Conservation (phyloP, 1,140 invertebrate genomes). For the Hyposmocoma kahamanoa region DNA sequence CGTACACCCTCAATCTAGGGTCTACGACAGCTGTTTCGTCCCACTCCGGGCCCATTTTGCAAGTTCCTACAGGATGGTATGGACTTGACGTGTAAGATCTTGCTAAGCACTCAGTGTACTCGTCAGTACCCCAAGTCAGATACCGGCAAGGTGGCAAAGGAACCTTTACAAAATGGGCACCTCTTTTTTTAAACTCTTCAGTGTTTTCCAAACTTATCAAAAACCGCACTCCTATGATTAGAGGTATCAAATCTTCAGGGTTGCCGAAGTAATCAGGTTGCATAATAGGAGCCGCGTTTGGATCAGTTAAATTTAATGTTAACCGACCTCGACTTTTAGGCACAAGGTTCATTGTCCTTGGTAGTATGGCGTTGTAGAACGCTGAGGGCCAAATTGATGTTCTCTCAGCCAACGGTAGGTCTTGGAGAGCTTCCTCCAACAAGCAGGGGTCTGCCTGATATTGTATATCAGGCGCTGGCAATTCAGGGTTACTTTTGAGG, state of each 20-base stretch:
- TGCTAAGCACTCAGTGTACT: slow-evolving; percentile 83
- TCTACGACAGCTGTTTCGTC: slow-evolving; percentile 69
- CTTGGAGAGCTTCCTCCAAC: slow-evolving; percentile 17
- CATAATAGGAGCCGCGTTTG: slow-evolving; percentile 83
- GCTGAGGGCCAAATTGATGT: slow-evolving; percentile 19
- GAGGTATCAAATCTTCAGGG: slow-evolving; percentile 75
- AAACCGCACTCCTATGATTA: slow-evolving; percentile 74
- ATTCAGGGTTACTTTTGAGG: slow-evolving; percentile 60
- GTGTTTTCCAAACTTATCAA: slow-evolving; percentile 51
- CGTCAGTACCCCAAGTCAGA: slow-evolving; percentile 75
- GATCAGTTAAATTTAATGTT: slow-evolving; percentile 77
- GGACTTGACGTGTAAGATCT: slow-evolving; percentile 79
- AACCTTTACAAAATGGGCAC: slow-evolving; percentile 73
- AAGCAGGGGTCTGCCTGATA: slow-evolving; percentile 36
- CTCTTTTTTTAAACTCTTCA: slow-evolving; percentile 72
- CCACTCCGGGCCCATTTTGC: slow-evolving; percentile 74
- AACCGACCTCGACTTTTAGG: slow-evolving; percentile 79
- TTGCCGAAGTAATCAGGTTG: slow-evolving; percentile 84
- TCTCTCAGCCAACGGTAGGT: slow-evolving; percentile 16
- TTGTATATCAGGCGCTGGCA: slow-evolving; percentile 76
- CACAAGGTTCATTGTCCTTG: slow-evolving; percentile 26
- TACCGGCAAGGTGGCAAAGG: slow-evolving; percentile 77
- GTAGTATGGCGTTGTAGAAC: slow-evolving; percentile 21
- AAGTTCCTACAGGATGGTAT: slow-evolving; percentile 75
- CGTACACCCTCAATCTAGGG: slow-evolving; percentile 78